Percentiles rank a stretch among this genome's conserved stretches.
These are phyloP conservation scores for Cryptocheilus praepositus DNA, from an alignment of 2,888 invertebrate species.

Conservation along the genomic window DNA sequence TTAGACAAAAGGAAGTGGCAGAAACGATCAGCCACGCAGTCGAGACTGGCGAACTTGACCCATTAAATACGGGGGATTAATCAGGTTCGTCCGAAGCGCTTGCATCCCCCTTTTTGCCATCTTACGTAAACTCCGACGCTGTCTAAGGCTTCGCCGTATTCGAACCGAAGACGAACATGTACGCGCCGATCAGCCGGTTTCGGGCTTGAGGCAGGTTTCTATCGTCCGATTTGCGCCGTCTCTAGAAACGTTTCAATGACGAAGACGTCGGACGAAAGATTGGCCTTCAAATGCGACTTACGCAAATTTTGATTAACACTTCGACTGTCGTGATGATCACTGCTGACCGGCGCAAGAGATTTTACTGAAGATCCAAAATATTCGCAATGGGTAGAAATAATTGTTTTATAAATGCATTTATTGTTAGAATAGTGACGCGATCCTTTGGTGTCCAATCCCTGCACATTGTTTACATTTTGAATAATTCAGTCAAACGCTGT, in stretches of 20 bases:
- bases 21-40: neutral
- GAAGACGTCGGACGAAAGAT: neutral
- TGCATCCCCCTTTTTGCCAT: constrained; percentile 41
- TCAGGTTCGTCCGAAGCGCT: constrained; percentile 45
- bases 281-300: neutral
- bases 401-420: too few relatives aligned
- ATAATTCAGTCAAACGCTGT: too few relatives aligned
- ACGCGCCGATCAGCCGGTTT: constrained; percentile 24
- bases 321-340: too few relatives aligned
- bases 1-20: too few relatives aligned
- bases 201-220: constrained; percentile 19
- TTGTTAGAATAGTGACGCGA: too few relatives aligned
- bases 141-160: constrained; percentile 52
- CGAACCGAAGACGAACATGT: constrained; percentile 24
- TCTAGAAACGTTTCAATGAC: neutral
- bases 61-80: constrained; percentile 53
- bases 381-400: too few relatives aligned
- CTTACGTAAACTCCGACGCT: constrained; percentile 51
- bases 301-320: too few relatives aligned
- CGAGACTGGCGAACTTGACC: constrained; percentile 52
- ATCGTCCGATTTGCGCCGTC: constrained; percentile 5
- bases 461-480: too few relatives aligned
- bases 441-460: too few relatives aligned
- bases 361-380: too few relatives aligned
- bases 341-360: too few relatives aligned